Base-by-base conservation (phyloP, 2,113 vertebrate species). In the Cettia cetti region DNA sequence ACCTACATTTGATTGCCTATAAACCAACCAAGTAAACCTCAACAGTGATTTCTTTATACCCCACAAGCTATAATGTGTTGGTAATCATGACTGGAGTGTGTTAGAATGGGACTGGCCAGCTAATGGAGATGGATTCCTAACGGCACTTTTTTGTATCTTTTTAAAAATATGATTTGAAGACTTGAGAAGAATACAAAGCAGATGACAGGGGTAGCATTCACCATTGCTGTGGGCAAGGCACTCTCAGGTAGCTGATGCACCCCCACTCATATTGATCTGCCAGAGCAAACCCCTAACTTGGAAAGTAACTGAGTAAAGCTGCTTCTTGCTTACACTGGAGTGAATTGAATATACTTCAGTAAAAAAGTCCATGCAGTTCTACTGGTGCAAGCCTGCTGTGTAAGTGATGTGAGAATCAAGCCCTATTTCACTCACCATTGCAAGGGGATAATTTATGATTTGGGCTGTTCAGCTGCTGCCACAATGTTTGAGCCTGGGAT, bases 61-160 rank as follows among this genome's bases (percentile, higher is more conserved):
- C 6, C 13, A n/a, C 2, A 4, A 3, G 1, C 1, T 21, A 6
- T n/a, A 61, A 53, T 0, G 0, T 35, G 20, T 15, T 66, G 68
- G 18, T 37, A 21, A 23, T 45, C 22, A 23, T 50, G 27, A 47
- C 23, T 28, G 8, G 21, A 35, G 19, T 31, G 23, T 7, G 4
- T 17, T 24, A 54, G 42, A 72, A 76, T 5, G 3, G 3, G 35
- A 26, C 8, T 9, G 8, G 52, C 9, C 13, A 49, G 9, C 12
- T 50, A 64, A 14, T 28, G 69, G 21, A 31, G 8, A 14, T 70
- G 23, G 6, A 52, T 37, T 80, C 23, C 61, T 50, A 35, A 61
- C 3, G 4, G 14, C 14, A 39, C 4, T 33, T 39, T 37, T 72
- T 47, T 18, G 5, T 10, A 47, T 35, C 5, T 6, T 69, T 69